Base-by-base conservation (phyloP, 92 coral and sea anemone species). In the Porites lobata region DNA sequence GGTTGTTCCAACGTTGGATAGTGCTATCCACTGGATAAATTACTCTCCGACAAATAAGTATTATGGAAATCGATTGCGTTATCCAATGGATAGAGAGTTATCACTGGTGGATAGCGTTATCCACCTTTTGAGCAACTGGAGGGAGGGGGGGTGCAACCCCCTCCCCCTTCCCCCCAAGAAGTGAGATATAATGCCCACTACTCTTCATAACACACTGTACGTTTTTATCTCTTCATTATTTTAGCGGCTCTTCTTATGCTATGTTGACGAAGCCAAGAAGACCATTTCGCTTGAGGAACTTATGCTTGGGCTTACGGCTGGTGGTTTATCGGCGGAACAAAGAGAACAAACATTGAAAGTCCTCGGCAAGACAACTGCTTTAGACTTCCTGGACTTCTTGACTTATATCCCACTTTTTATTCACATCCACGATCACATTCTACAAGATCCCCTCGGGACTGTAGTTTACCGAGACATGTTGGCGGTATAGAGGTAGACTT, bases 371-470 rank as follows among this genome's bases (percentile, higher is more conserved):
- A 94, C 93, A 62, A 87, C 96, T 13, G 83, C 91, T 76, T 86
- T 97, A 82, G 99, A 95, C 82, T 97, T 94, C 82, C 87, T 97
- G 38, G 99, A 97, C 80, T 97, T 97, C 56, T 82, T 97, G 47
- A 96, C 99, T 13, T 96, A 97, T 50, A 93, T 97, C 17, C 99
- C 99, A 11, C 77, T 97, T 18, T 97, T 97, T 22, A 85, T 95
- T 78, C 95, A 95, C 67, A 95, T 95, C 63, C 98, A 93, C 62
- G 93, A 93, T 71, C 93, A 93, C 65, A 92, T 93, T 78, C 57
- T 93, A 72, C 77, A 89, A 71, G 84, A 93, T 76, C 96, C 96
- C 7, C 84, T 93, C 7, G 86, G 90, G 17, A 69, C 73, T 58
- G 90, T 87, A 21, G 89, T 78, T 29, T 77, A 73, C 80, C 61